Conservation (phyloP, 2,888 invertebrate species). For the Drosophila barbarae region DNA sequence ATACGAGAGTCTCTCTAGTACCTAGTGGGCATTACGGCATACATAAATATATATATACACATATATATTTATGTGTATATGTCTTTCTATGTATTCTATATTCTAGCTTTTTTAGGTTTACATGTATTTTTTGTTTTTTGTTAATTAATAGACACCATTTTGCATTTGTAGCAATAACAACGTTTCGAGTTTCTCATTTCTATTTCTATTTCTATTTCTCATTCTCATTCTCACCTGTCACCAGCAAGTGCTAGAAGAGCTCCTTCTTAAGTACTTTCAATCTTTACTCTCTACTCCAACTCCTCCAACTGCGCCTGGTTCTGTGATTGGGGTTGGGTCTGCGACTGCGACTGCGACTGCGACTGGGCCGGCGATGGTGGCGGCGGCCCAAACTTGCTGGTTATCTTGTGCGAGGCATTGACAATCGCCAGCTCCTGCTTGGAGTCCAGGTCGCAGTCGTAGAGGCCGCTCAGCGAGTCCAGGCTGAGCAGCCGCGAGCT, state of each 20-base stretch:
- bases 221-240: neutral
- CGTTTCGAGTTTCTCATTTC: conserved; percentile 39
- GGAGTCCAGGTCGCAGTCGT: conserved; percentile 83
- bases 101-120: conserved; percentile 21
- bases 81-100: conserved; percentile 4
- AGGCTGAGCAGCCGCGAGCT: conserved; percentile 90
- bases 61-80: conserved; percentile 15
- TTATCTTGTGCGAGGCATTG: conserved; percentile 80
- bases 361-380: conserved; percentile 56
- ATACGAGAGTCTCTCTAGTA: conserved; percentile 15
- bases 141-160: conserved; percentile 68
- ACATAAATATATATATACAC: conserved; percentile 30
- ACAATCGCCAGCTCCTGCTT: conserved; percentile 80
- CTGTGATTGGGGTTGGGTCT: conserved; percentile 17
- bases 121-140: conserved; percentile 1
- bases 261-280: conserved; percentile 13
- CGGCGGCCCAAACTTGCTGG: conserved; percentile 79
- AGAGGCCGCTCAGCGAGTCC: conserved; percentile 90
- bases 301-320: conserved; percentile 19
- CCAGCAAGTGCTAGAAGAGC: neutral
- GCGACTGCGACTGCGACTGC: conserved; percentile 19
- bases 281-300: conserved; percentile 26
- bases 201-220: neutral
- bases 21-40: conserved; percentile 16
- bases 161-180: conserved; percentile 58